A percentile compares a stretch with the other conserved stretches of the same genome.
These are phyloP conservation scores for Pygathrix nemaeus DNA, from an alignment of 2,113 vertebrate species.

Conservation along the genomic window DNA sequence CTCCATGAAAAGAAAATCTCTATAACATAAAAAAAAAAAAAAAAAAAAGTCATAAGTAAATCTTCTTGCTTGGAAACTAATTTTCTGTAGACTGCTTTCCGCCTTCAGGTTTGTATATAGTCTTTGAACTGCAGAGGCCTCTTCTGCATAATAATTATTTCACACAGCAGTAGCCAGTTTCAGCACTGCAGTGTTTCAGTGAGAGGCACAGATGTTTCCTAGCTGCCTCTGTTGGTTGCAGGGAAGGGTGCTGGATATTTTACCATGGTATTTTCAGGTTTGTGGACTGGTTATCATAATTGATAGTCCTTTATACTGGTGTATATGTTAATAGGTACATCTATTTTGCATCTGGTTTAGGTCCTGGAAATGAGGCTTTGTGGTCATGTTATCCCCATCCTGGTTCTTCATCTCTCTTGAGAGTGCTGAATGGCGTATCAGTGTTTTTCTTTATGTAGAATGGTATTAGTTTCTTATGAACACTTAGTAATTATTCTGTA, in stretches of 20 bases:
- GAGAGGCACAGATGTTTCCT: constrained; percentile 81
- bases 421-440: constrained; percentile 28
- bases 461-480: constrained; percentile 58
- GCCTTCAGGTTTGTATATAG: constrained; percentile 90
- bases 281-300: constrained; percentile 56
- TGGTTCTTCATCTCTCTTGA: neutral
- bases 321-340: constrained; percentile 55
- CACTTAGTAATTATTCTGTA: constrained; percentile 9
- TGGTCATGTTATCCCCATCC: constrained; percentile 55
- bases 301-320: constrained; percentile 68
- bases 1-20: constrained; percentile 51
- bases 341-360: constrained; percentile 56
- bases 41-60: constrained; percentile 75
- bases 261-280: constrained; percentile 48
- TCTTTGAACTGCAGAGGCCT: constrained; percentile 90
- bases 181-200: constrained; percentile 88
- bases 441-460: constrained; percentile 33
- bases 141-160: constrained; percentile 92
- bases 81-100: constrained; percentile 83
- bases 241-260: constrained; percentile 74
- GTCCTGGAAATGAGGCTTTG: constrained; percentile 56
- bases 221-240: constrained; percentile 78
- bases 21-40: constrained; percentile 79
- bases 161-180: constrained; percentile 86
- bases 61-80: constrained; percentile 82